phyloP scores from a whole-genome alignment of 2,797 vertebrate species.

The Leuciscus waleckii region DNA sequence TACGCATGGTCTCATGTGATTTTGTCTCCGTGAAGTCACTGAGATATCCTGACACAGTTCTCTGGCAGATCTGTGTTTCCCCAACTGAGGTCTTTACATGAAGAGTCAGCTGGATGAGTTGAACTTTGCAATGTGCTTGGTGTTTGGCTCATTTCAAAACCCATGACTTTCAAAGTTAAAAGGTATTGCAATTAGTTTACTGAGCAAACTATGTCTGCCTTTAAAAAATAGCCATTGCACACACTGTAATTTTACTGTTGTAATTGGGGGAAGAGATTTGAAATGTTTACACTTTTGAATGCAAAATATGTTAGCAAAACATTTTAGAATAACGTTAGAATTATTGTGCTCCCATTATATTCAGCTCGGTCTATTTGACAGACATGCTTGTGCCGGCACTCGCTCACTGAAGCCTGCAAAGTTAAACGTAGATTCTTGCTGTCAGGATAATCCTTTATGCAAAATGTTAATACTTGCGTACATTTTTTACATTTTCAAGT shows the following conservation, averaged over 20 bases:
- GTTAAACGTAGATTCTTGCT: background rate
- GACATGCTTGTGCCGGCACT: background rate
- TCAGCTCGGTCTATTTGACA: background rate
- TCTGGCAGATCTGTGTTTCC: constrained; percentile 21
- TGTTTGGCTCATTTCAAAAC: no score
- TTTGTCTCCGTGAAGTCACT: constrained; percentile 37
- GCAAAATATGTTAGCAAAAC: background rate
- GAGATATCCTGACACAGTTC: constrained; percentile 34
- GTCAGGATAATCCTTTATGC: background rate
- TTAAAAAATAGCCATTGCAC: background rate
- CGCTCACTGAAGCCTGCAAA: background rate
- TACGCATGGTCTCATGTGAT: constrained; percentile 44
- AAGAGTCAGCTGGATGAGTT: background rate
- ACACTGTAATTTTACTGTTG: background rate
- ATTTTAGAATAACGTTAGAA: background rate
- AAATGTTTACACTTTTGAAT: background rate
- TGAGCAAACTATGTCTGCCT: background rate
- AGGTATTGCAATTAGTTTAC: background rate
- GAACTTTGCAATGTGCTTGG: background rate
- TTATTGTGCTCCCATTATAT: background rate
- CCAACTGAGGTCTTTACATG: background rate
- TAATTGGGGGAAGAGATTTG: background rate
- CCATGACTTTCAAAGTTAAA: background rate
- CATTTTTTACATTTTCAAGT: background rate
- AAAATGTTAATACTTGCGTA: background rate